Conservation (phyloP, 2,113 vertebrate genomes). For the Rhea americana region DNA sequence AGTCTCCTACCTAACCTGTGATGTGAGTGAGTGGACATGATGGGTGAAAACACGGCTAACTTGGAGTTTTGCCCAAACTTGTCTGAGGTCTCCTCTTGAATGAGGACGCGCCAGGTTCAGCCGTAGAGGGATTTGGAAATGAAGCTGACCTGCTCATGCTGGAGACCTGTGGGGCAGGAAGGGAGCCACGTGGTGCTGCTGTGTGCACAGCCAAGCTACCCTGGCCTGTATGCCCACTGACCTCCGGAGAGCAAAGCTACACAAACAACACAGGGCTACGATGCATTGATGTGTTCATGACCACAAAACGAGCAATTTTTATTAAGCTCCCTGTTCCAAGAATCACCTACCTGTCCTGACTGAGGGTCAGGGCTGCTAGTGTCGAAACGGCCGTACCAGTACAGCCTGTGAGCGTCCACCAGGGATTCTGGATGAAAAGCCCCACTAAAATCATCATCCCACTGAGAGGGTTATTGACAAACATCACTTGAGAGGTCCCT, state of each 20-base stretch:
- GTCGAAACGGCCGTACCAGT: conserved; percentile 85
- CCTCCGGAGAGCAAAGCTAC: not conserved
- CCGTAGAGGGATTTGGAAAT: no score
- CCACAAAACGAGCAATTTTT: not conserved
- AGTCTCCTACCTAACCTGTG: not conserved
- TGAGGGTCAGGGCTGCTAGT: conserved; percentile 86
- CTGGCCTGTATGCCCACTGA: not conserved
- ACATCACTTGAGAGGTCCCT: conserved; percentile 94
- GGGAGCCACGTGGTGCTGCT: no score
- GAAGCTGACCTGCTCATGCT: no score
- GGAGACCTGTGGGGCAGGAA: no score
- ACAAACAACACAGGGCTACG: rapidly evolving
- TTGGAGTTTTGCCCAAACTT: no score
- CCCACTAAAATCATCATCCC: conserved; percentile 87
- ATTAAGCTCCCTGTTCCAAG: rapidly evolving
- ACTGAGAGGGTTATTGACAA: conserved; percentile 94
- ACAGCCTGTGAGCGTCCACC: conserved; percentile 91
- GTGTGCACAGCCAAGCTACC: no score
- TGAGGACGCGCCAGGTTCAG: no score
- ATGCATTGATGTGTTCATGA: not conserved
- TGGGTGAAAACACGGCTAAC: no score
- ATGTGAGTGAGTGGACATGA: no score
- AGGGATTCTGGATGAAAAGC: conserved; percentile 91
- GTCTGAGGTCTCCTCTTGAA: no score
- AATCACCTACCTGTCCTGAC: conserved; percentile 85